phyloP scores from a whole-genome alignment of 2,113 vertebrate species.

The Dendrocopos noguchii region DNA sequence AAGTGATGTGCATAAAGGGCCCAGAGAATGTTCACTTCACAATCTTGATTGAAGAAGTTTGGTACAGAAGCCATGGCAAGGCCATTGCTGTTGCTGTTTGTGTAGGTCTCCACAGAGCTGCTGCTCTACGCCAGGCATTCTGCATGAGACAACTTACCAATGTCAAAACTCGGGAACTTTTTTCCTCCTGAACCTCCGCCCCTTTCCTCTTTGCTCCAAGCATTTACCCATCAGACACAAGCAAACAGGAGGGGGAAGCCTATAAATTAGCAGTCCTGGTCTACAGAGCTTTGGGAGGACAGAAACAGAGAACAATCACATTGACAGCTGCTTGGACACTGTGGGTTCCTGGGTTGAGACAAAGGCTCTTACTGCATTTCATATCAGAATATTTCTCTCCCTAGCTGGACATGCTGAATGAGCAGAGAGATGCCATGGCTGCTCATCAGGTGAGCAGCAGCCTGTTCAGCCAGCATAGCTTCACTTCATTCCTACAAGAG shows the following conservation, averaged over 20 bases:
- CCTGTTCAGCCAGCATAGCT: background rate
- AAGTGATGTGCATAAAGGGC: background rate
- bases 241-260: background rate
- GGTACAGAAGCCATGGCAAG: background rate
- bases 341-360: background rate
- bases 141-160: background rate
- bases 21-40: background rate
- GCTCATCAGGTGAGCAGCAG: background rate
- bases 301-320: background rate
- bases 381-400: background rate
- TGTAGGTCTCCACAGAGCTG: background rate
- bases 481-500: background rate
- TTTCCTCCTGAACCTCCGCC: background rate
- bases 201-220: background rate
- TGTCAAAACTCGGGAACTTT: background rate
- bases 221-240: background rate
- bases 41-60: background rate
- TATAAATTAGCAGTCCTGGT: background rate
- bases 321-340: background rate
- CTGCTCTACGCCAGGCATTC: background rate
- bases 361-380: background rate
- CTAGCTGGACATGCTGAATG: rapidly evolving
- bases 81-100: background rate
- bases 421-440: background rate
- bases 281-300: background rate